Base-by-base conservation (phyloP, 2,888 invertebrate species). In the Synanthedon vespiformis region DNA sequence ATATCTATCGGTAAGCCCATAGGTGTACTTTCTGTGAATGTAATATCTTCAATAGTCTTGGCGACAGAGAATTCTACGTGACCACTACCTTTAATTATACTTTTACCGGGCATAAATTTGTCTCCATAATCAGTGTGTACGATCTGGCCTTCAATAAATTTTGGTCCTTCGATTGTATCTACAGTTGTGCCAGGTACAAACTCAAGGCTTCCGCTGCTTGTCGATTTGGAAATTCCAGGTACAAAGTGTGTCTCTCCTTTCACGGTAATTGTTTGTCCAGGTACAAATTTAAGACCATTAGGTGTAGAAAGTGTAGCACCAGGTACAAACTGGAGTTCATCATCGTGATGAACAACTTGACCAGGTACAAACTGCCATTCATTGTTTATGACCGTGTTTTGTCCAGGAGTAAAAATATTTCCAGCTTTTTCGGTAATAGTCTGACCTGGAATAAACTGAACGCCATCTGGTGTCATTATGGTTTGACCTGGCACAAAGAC, bases 281-380 rank as follows among this genome's bases (percentile, higher is more conserved):
- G 90, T 47, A 92, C 84, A 68, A 92, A 92, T 61, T 89, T 89
- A 1, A 89, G 76, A 2, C 91, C 92, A 63, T 90, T 90, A 3
- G 89, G 83, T 11, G 91, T 91, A 40, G 89, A 75, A 55, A 92
- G 76, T 0, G 91, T 91, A 58, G 91, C 90, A 16, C 92, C 92
- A 51, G 92, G 90, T 41, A 92, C 78, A 61, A 92, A 92, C 58
- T 87, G 88, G 22, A 83, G 57, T 56, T 88, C 85, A 57, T 88
- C 79, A 54, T 90, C 89, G 62, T 89, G 89, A 59, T 87, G 83
- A 50, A 90, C 63, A 27, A 86, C 86, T 70, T 92, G 92, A 0
- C 92, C 92, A 2, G 91, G 91, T 34, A 92, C 80, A 61, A 92
- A 92, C 60, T 90, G 89, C 90, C 90, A 90, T 54, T 88, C 89